These are phyloP conservation scores for Dicyrtoma fusca DNA, from an alignment of 2,888 invertebrate species.

Conservation along the genomic window DNA sequence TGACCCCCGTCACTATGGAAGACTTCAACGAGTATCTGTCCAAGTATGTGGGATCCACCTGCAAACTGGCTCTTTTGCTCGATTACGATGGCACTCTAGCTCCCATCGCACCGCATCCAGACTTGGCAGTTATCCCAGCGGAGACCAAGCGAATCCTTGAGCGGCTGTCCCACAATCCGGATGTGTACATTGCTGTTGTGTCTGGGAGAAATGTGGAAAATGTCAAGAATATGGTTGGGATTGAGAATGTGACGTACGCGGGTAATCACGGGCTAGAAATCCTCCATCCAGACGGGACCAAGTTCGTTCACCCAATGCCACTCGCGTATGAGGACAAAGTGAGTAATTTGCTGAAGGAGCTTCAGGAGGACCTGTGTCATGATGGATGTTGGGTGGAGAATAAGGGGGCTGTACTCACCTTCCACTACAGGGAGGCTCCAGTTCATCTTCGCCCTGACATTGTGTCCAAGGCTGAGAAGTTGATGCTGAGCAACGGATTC, in stretches of 20 bases:
- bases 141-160: slow-evolving; percentile 79
- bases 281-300: slow-evolving; percentile 85
- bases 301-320: slow-evolving; percentile 89
- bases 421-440: slow-evolving; percentile 85
- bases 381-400: slow-evolving; percentile 93
- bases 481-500: slow-evolving; percentile 76
- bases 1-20: slow-evolving; percentile 88
- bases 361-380: slow-evolving; percentile 75
- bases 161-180: slow-evolving; percentile 79
- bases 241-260: slow-evolving; percentile 87
- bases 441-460: slow-evolving; percentile 69
- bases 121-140: slow-evolving; percentile 79
- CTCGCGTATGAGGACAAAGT: slow-evolving; percentile 78
- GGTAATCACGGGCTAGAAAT: slow-evolving; percentile 83
- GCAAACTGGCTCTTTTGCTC: slow-evolving; percentile 76
- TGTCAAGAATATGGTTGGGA: slow-evolving; percentile 87
- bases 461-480: slow-evolving; percentile 71
- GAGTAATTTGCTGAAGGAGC: slow-evolving; percentile 72
- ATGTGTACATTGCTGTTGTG: slow-evolving; percentile 83
- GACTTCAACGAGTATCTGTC: slow-evolving; percentile 87
- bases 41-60: slow-evolving; percentile 82
- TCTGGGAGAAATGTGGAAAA: slow-evolving; percentile 86
- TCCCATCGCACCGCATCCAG: slow-evolving; percentile 86
- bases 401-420: slow-evolving; percentile 82
- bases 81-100: slow-evolving; percentile 89